A percentile compares a stretch with the other conserved stretches of the same genome.
Evolutionary conservation across 2,113 vertebrate species (phyloP).

Genomic region (Actenoides hombroni): DNA sequence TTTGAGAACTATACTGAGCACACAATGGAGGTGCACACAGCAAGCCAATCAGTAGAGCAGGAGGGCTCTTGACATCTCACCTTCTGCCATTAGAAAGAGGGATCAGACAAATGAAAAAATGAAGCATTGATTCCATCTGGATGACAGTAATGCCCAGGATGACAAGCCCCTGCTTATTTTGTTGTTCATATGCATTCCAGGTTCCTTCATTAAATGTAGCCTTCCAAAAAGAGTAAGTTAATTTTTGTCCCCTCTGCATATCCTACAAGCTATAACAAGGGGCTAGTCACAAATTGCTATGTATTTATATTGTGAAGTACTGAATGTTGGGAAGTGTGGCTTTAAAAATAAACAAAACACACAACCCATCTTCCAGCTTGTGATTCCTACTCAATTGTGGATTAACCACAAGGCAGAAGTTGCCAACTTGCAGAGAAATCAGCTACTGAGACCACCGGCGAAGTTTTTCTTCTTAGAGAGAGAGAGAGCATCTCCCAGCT

Average conservation of each 20-base stretch:
- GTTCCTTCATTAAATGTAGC: background rate
- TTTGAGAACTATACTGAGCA: background rate
- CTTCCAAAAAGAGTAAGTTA: background rate
- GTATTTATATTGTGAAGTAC: background rate
- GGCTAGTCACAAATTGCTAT: background rate
- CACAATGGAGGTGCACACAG: background rate
- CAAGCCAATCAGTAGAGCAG: background rate
- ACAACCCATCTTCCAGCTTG: background rate
- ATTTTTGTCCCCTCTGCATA: background rate
- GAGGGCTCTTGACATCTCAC: background rate
- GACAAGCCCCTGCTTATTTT: background rate
- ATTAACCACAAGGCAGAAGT: background rate
- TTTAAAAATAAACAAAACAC: background rate
- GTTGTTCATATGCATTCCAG: background rate
- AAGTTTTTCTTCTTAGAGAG: background rate
- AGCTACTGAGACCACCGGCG: background rate
- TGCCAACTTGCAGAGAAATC: background rate
- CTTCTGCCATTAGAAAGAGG: background rate
- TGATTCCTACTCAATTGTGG: background rate
- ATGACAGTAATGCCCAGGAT: background rate
- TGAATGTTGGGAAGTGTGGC: background rate
- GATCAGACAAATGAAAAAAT: background rate
- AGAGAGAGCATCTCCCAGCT: background rate
- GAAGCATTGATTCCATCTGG: background rate
- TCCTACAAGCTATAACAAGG: background rate